Conservation (phyloP, 2,113 vertebrate species). For the Diadophis punctatus region DNA sequence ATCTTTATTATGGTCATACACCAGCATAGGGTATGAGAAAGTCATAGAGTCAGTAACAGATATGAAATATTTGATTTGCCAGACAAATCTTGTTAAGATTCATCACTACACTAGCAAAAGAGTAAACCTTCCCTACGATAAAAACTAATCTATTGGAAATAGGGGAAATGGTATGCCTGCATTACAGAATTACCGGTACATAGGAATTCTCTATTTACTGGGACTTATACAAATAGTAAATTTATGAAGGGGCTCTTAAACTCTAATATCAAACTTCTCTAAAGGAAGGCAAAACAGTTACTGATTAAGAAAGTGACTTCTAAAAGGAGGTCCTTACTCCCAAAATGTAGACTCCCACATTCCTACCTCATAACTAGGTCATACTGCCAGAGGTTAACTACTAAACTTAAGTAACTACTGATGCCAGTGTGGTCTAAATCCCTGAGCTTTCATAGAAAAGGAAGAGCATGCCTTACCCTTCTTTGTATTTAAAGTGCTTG, state of each 20-base stretch:
- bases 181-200: background rate
- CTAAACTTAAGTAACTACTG: background rate
- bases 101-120: background rate
- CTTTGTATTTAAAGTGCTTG: slow-evolving; percentile 99
- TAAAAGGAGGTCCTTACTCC: background rate
- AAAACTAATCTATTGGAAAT: background rate
- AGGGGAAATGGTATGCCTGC: background rate
- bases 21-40: background rate
- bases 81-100: background rate
- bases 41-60: background rate
- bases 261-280: background rate
- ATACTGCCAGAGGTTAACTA: background rate
- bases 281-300: background rate
- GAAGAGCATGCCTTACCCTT: slow-evolving; percentile 82
- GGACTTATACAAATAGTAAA: background rate
- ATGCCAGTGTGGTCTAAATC: background rate
- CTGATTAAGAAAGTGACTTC: background rate
- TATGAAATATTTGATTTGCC: background rate
- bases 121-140: background rate
- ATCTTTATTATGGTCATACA: background rate
- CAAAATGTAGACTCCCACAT: background rate
- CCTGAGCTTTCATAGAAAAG: background rate
- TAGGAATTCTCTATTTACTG: background rate
- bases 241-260: background rate
- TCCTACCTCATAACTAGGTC: background rate